These are phyloP conservation scores for Phasianus colchicus DNA, from an alignment of 2,113 vertebrate genomes.

Conservation along the genomic window DNA sequence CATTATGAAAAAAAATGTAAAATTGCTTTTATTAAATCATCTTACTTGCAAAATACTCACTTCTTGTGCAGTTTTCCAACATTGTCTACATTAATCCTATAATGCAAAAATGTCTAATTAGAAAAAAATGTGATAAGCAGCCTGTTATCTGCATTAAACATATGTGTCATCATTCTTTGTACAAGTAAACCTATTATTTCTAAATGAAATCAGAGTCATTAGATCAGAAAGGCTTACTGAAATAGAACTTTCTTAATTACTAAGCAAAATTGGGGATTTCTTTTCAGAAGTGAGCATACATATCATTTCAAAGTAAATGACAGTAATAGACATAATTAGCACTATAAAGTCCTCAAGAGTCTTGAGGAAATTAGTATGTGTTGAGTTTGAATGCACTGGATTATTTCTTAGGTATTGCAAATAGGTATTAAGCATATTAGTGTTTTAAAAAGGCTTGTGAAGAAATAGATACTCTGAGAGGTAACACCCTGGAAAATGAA, in stretches of 20 bases:
- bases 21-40: conserved; percentile 42
- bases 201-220: conserved; percentile 80
- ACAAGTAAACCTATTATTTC: conserved; percentile 81
- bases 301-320: conserved; percentile 81
- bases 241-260: conserved; percentile 83
- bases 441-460: conserved; percentile 69
- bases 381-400: conserved; percentile 78
- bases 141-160: conserved; percentile 89
- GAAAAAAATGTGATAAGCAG: conserved; percentile 81
- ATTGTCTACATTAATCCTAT: conserved; percentile 71
- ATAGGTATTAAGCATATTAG: conserved; percentile 81
- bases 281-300: conserved; percentile 69
- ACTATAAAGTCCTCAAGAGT: conserved; percentile 82
- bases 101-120: conserved; percentile 86
- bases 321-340: conserved; percentile 86
- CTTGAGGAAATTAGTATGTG: conserved; percentile 80
- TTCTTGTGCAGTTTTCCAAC: conserved; percentile 29
- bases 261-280: conserved; percentile 82
- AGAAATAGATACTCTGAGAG: conserved; percentile 67
- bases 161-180: conserved; percentile 79
- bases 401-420: conserved; percentile 79
- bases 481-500: conserved; percentile 58
- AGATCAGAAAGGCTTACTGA: conserved; percentile 76
- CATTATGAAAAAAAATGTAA: neutral
- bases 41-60: conserved; percentile 22